Evolutionary conservation across 2,797 vertebrate species (phyloP).

Genomic region (Momotus momota): DNA sequence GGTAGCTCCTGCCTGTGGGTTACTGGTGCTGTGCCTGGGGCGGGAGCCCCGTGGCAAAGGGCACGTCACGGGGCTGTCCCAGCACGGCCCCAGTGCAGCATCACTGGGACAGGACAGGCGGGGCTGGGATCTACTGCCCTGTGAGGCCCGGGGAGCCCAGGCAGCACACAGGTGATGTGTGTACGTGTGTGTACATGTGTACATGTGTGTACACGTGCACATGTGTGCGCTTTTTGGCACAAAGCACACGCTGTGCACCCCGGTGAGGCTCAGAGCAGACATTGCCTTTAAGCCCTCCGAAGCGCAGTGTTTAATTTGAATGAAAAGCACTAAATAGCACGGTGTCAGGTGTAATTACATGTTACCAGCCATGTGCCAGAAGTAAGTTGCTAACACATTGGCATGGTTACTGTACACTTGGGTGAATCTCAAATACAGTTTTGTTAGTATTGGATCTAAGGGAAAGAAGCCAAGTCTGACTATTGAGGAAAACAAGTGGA

Average conservation of each 20-base stretch:
- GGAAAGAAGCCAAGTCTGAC: slow-evolving; percentile 76
- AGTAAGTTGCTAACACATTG: slow-evolving; percentile 68
- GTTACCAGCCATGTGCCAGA: slow-evolving; percentile 67
- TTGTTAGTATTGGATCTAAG: slow-evolving; percentile 66
- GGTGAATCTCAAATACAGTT: slow-evolving; percentile 71
- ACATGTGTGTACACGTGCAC: rapidly evolving
- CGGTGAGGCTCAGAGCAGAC: not conserved
- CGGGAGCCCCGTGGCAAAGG: rapidly evolving
- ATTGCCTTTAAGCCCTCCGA: not conserved
- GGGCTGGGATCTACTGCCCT: not conserved
- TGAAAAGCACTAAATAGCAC: slow-evolving; percentile 75
- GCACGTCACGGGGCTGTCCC: rapidly evolving
- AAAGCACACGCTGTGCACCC: rapidly evolving
- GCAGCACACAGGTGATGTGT: rapidly evolving
- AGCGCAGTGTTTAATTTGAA: slow-evolving; percentile 39
- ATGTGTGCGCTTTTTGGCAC: not conserved
- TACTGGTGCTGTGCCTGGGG: rapidly evolving
- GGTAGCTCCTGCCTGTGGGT: rapidly evolving
- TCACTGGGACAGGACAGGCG: rapidly evolving
- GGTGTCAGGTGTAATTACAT: slow-evolving; percentile 80
- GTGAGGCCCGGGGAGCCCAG: rapidly evolving
- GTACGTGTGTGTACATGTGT: not conserved
- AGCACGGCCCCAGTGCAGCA: not conserved
- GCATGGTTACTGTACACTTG: slow-evolving; percentile 74
- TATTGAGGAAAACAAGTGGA: slow-evolving; percentile 65